phyloP scores from a whole-genome alignment of 1,140 invertebrate species.

The Danaus plexippus region DNA sequence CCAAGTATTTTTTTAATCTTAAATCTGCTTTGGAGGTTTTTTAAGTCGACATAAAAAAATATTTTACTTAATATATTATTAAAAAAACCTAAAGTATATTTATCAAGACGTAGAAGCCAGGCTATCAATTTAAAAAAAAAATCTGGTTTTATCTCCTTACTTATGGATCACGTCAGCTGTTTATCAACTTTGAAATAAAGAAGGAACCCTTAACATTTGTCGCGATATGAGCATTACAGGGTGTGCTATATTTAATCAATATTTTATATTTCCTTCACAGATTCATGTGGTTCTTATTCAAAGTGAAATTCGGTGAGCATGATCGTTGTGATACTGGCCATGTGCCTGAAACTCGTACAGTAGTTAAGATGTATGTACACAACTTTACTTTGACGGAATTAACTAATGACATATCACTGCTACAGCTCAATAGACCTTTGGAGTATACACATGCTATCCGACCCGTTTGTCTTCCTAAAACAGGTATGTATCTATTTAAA shows the following conservation, averaged over 20 bases:
- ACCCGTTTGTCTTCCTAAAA: constrained; percentile 82
- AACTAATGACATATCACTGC: constrained; percentile 86
- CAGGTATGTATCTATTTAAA: constrained; percentile 64
- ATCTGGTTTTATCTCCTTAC: no score
- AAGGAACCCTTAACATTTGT: no score
- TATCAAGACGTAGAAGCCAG: no score
- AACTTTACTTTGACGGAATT: constrained; percentile 86
- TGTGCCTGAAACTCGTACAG: constrained; percentile 78
- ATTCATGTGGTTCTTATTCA: constrained; percentile 92
- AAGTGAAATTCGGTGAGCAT: constrained; percentile 87
- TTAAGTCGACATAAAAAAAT: no score
- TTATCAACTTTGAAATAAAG: no score
- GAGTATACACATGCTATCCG: constrained; percentile 80
- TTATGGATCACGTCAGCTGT: no score
- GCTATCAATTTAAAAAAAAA: no score
- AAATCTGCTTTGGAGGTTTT: no score
- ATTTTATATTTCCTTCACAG: constrained; percentile 56
- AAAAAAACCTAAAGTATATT: no score
- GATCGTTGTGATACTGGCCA: constrained; percentile 78
- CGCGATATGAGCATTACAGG: no score
- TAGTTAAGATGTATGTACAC: constrained; percentile 79
- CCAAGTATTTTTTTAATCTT: no score
- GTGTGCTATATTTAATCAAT: not conserved
- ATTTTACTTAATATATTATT: no score
- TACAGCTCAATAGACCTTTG: constrained; percentile 81